Evolutionary conservation across 2,113 vertebrate genomes (phyloP), one percentile per base, ranked within the genome.

Genomic region (Dascyllus trimaculatus): DNA sequence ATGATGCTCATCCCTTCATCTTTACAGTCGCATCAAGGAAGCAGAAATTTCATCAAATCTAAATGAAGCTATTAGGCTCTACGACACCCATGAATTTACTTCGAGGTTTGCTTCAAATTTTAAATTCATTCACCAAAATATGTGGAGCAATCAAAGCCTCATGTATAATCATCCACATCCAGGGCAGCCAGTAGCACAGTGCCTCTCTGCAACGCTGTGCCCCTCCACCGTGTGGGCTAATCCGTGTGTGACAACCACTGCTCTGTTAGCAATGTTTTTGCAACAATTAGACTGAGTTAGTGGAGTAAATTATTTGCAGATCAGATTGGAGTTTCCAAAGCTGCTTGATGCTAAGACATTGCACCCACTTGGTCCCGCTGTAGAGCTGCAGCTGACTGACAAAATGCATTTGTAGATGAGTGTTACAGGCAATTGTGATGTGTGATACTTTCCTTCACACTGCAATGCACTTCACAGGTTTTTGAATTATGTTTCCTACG

Each of bases 201-300:
- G 8, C 38, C 43, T n/a, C 22, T 13, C 21, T 15, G 9, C n/a
- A n/a, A n/a, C n/a, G n/a, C 29, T 29, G 29, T 46, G 43, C 17
- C 45, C 25, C 46, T 48, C 61, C 24, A 48, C 49, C 68, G 69
- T 59, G 48, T 54, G 40, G 70, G 21, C 63, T 62, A 73, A 78
- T 74, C 45, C 59, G 60, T 59, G 64, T 69, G 65, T 64, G 64
- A 63, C 56, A 73, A 80, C 74, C 49, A 60, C 54, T 40, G 38
- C 71, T 74, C 51, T 25, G 51, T 67, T 22, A 35, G 46, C 38
- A 21, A 46, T 49, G 25, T 29, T 61, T 80, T 22, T 25, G 70
- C 48, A 25, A n/a, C 48, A 66, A 68, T 66, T 68, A 60, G 35
- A 73, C 43, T 6, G 40, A 29, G 46, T 68, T 57, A 56, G 68